Conservation (phyloP, 2,797 vertebrate genomes). For the Sebastes oblongus region DNA sequence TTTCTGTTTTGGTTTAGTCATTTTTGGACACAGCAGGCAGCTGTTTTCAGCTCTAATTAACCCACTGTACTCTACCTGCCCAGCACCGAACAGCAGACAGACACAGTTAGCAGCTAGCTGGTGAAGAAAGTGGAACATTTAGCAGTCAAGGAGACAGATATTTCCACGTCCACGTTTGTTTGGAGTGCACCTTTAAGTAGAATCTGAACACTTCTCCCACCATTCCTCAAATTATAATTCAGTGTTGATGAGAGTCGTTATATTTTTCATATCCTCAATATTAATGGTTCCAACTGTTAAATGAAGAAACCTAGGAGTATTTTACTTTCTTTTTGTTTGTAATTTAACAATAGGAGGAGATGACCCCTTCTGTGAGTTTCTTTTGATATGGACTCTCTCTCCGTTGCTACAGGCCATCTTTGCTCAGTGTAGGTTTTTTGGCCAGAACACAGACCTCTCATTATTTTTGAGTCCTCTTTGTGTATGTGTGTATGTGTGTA, state of each 20-base stretch:
- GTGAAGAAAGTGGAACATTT: not conserved
- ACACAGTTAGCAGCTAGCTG: not conserved
- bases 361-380: not conserved
- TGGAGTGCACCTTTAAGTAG: not conserved
- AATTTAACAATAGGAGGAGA: not conserved
- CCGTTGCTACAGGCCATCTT: slow-evolving; percentile 47
- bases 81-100: not conserved
- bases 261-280: not conserved
- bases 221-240: not conserved
- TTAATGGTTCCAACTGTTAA: not conserved
- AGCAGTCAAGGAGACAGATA: not conserved
- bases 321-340: not conserved
- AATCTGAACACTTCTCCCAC: not conserved
- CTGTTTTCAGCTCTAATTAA: not conserved
- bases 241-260: not conserved
- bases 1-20: not conserved
- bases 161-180: not conserved
- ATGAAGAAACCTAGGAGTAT: not conserved
- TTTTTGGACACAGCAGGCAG: not conserved
- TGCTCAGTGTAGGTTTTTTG: slow-evolving; percentile 44
- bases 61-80: too few species aligned
- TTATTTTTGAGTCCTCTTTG: slow-evolving; percentile 48
- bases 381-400: slow-evolving; percentile 7
- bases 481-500: slow-evolving; percentile 52
- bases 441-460: slow-evolving; percentile 45